Conservation (phyloP, 2,113 vertebrate genomes). For the Notarius lentiginosus region DNA sequence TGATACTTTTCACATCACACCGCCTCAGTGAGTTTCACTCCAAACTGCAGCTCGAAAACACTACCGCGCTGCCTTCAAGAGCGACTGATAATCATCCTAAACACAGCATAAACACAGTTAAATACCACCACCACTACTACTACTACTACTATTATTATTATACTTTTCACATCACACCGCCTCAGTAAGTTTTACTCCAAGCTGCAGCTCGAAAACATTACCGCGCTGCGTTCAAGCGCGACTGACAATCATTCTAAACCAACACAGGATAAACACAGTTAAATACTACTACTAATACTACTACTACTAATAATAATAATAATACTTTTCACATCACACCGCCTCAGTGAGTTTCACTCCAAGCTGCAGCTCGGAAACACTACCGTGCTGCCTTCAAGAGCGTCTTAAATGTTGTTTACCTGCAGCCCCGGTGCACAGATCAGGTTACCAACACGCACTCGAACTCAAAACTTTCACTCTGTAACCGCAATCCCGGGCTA, state of each 20-base stretch:
- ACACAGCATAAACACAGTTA: too few relatives aligned
- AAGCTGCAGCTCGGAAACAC: background rate
- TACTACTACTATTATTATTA: too few relatives aligned
- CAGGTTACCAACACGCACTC: background rate
- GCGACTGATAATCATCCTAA: background rate
- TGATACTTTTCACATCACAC: background rate
- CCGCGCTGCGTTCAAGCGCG: background rate
- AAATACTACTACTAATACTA: too few relatives aligned
- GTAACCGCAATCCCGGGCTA: background rate
- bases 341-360: background rate
- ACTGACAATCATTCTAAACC: too few relatives aligned
- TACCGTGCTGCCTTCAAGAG: background rate
- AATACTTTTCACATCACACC: background rate
- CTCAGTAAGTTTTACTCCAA: background rate
- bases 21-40: too few relatives aligned
- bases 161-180: background rate
- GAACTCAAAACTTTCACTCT: background rate
- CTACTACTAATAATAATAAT: too few relatives aligned
- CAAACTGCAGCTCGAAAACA: background rate
- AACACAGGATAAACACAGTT: too few relatives aligned
- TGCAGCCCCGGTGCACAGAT: constrained; percentile 17
- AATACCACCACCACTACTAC: too few relatives aligned
- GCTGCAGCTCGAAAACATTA: background rate
- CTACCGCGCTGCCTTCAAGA: background rate
- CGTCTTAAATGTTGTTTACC: constrained; percentile 31